A percentile compares a stretch with the other conserved stretches of the same genome.
Conservation (phyloP, 1,140 invertebrate genomes). For the Drosophila bifasciata region DNA sequence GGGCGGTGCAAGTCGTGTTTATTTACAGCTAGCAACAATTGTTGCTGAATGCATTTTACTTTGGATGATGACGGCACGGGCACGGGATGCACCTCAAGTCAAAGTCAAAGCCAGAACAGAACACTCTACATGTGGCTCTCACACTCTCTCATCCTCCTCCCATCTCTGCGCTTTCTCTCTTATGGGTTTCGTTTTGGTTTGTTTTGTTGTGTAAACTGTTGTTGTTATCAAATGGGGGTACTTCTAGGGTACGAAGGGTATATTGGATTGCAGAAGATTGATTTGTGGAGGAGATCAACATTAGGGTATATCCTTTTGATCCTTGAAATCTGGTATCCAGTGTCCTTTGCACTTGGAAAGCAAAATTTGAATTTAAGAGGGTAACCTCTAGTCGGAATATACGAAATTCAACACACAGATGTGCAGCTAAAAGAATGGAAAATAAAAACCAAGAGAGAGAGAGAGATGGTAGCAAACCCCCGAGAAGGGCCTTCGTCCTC, state of each 20-base stretch:
- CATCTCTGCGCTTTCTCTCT: background rate
- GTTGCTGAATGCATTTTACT: slow-evolving; percentile 77
- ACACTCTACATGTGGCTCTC: slow-evolving; percentile 71
- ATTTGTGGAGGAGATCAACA: too few relatives aligned
- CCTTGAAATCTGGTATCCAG: too few relatives aligned
- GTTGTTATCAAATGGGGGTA: slow-evolving; percentile 48
- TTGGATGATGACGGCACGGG: slow-evolving; percentile 44
- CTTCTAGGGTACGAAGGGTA: slow-evolving; percentile 39
- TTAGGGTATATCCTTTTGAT: too few relatives aligned
- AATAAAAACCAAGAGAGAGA: slow-evolving; percentile 1
- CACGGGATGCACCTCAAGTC: slow-evolving; percentile 55
- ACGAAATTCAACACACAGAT: too few relatives aligned
- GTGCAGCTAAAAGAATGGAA: background rate
- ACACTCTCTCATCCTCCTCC: background rate
- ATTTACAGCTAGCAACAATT: slow-evolving; percentile 81
- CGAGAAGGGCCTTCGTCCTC: slow-evolving; percentile 40
- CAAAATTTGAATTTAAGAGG: too few relatives aligned
- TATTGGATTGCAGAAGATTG: background rate
- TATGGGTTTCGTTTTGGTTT: slow-evolving; percentile 49
- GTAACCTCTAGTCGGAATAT: too few relatives aligned
- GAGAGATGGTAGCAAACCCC: slow-evolving; percentile 14
- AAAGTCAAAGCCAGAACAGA: slow-evolving; percentile 61
- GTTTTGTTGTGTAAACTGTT: slow-evolving; percentile 79
- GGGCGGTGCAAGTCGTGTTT: slow-evolving; percentile 67
- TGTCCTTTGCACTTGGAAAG: too few relatives aligned